A percentile compares a stretch with the other conserved stretches of the same genome.
phyloP scores from a whole-genome alignment of 2,797 vertebrate species.

The Muscicapa striata region DNA sequence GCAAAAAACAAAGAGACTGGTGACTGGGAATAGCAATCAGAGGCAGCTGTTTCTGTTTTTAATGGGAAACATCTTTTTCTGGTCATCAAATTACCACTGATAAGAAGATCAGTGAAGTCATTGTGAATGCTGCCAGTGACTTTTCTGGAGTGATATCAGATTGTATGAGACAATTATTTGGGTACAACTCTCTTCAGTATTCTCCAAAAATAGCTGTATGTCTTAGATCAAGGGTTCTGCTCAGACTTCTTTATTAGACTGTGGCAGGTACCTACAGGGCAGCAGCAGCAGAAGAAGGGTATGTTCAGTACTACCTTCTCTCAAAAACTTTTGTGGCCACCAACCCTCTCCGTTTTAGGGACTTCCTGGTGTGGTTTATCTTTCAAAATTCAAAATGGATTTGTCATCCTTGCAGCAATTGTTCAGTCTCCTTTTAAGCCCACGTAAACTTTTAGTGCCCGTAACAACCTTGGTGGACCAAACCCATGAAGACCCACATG shows the following conservation, averaged over 20 bases:
- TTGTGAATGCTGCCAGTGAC: not conserved
- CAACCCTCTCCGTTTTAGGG: not conserved
- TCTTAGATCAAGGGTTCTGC: not conserved
- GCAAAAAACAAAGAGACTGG: not conserved
- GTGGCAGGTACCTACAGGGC: not conserved
- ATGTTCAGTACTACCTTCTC: not conserved
- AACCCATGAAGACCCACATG: not conserved
- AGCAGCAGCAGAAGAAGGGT: not conserved
- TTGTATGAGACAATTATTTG: not conserved
- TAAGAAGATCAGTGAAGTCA: conserved; percentile 15
- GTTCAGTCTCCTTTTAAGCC: not conserved
- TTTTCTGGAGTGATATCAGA: conserved; percentile 6
- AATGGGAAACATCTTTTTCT: not conserved
- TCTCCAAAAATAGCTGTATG: not conserved
- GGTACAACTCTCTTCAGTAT: not conserved
- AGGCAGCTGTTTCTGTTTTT: conserved; percentile 13
- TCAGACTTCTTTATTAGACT: not conserved
- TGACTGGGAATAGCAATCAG: not conserved
- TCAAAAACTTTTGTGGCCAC: not conserved
- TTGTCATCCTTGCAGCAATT: not conserved
- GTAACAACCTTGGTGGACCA: not conserved
- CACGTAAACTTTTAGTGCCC: not conserved
- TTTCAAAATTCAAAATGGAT: not conserved
- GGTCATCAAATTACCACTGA: not conserved
- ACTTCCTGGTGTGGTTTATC: not conserved